phyloP scores from a whole-genome alignment of 2,113 vertebrate genomes.

The Stigmatopora argus region DNA sequence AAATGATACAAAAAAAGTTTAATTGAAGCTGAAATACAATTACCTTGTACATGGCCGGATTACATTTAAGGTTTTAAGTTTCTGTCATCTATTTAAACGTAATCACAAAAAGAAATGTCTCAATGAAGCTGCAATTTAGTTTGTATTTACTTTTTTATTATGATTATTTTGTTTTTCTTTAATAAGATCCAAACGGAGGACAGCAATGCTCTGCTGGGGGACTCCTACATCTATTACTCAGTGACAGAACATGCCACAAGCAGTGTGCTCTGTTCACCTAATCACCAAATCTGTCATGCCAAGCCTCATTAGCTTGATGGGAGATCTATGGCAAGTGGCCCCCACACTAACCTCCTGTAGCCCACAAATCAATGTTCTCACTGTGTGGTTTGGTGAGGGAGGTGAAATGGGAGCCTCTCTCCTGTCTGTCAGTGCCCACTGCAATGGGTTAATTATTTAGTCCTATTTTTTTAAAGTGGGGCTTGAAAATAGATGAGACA shows the following conservation, averaged over 20 bases:
- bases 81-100: conserved; percentile 1
- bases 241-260: conserved; percentile 45
- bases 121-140: conserved; percentile 9
- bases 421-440: conserved; percentile 24
- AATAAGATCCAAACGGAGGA: conserved; percentile 23
- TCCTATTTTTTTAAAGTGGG: conserved; percentile 49
- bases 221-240: conserved; percentile 23
- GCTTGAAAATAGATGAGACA: conserved; percentile 47
- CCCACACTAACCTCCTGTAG: conserved; percentile 38
- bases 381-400: conserved; percentile 34
- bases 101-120: conserved; percentile 9
- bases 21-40: conserved; percentile 29
- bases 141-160: neutral
- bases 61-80: conserved; percentile 6
- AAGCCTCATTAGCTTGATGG: conserved; percentile 59
- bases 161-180: neutral
- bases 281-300: conserved; percentile 48
- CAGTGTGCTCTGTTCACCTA: conserved; percentile 34
- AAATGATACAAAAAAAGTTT: neutral
- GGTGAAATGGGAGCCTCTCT: conserved; percentile 20
- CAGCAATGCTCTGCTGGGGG: neutral
- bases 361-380: conserved; percentile 55
- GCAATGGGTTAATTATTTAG: conserved; percentile 52
- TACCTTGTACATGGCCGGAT: conserved; percentile 17
- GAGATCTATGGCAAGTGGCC: conserved; percentile 50